Base-by-base conservation (phyloP, 2,888 invertebrate genomes). In the Adineta ricciae region DNA sequence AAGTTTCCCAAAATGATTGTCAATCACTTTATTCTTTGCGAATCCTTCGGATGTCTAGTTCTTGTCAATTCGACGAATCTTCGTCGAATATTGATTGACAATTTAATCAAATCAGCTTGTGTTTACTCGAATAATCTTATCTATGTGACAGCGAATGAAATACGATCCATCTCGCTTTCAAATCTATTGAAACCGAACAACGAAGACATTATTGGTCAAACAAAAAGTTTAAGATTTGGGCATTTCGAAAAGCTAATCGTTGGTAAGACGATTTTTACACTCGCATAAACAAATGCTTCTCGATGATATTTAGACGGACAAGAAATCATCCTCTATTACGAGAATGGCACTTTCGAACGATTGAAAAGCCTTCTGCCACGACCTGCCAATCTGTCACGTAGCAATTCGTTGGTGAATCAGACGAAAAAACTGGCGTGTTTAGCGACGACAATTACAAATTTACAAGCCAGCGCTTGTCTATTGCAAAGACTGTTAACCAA, bases 391-490 rank as follows among this genome's bases (percentile, higher is more conserved):
- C n/a, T 1, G 14, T 24, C 24, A 21, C 41, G 21, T n/a, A 11
- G 9, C 11, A 78, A 24, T 38, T 41, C 38, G 2, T 9, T 78
- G 11, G 21, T 11, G 11, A 38, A 78, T 78, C 41, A 41, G 41
- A n/a, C 41, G 24, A 78, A 78, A 41, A 78, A 41, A 78, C 78
- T 78, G 24, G 24, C 78, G n/a, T 78, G 78, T 78, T 41, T 78
- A 38, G n/a, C 41, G n/a, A 41, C 78, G 41, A 78, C 78, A 1
- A 78, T 78, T 24, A 41, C 24, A 0, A 41, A 78, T 78, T n/a
- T 78, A 78, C 78, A 78, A n/a, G 3, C 78, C 21, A 78, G 41
- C 41, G 38, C n/a, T 78, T 41, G 41, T 41, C 14, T 78, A 78
- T 78, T 78, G 41, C 24, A 78, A 78, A 21, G 78, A n/a, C 14